Evolutionary conservation across 2,113 vertebrate genomes (phyloP).

Genomic region (Potamarius usumacintae): DNA sequence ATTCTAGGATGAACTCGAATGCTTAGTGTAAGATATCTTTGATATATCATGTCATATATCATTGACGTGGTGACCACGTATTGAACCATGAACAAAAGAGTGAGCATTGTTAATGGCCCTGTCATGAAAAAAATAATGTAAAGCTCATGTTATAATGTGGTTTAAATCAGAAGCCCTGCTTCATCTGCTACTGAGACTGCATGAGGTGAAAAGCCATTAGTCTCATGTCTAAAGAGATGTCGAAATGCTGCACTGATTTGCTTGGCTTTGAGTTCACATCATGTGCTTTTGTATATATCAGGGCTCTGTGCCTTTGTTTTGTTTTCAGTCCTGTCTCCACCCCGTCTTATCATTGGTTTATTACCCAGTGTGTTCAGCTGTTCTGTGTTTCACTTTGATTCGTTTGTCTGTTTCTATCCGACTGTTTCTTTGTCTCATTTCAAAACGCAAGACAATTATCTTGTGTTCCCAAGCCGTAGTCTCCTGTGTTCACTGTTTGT

Average conservation of each 20-base stretch:
- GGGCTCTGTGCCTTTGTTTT: background rate
- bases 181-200: background rate
- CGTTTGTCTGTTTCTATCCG: background rate
- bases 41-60: background rate
- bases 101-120: background rate
- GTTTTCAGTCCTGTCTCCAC: background rate
- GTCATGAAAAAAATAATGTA: background rate
- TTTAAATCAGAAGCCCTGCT: background rate
- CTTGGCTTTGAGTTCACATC: background rate
- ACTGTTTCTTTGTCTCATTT: background rate
- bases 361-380: background rate
- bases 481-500: background rate
- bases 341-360: conserved; percentile 3
- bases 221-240: background rate
- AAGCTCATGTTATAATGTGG: background rate
- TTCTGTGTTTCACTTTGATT: conserved; percentile 3
- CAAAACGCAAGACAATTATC: background rate
- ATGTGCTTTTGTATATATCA: background rate
- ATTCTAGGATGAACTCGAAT: background rate
- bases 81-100: background rate
- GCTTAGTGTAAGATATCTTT: background rate
- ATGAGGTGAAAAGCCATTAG: background rate
- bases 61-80: background rate
- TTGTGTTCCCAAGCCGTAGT: background rate
- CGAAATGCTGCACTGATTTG: background rate